A percentile compares a stretch with the other conserved stretches of the same genome.
Conservation (phyloP, 2,113 vertebrate genomes). For the Verasper variegatus region DNA sequence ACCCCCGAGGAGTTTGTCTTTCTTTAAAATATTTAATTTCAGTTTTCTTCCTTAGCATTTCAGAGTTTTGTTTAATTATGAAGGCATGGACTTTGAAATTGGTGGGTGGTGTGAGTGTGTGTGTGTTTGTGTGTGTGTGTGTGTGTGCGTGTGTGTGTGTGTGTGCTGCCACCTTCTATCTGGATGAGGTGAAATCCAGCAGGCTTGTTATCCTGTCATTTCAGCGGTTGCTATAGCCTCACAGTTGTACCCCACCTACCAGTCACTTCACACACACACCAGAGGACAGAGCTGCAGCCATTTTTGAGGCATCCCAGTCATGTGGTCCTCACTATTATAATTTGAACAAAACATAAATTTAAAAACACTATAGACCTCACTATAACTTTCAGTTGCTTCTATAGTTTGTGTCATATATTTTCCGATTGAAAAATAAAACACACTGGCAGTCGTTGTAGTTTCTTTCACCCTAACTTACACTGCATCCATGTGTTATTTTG, state of each 20-base stretch:
- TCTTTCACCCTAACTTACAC: neutral
- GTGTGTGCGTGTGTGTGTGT: neutral
- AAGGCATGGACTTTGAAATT: too few species aligned
- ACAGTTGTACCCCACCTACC: neutral
- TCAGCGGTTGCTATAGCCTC: neutral
- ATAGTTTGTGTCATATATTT: neutral
- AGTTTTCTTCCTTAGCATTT: neutral
- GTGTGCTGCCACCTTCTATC: constrained; percentile 2
- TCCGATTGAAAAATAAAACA: too few species aligned
- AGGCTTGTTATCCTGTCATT: neutral
- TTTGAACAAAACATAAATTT: neutral
- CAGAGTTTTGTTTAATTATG: too few species aligned
- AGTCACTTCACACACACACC: neutral
- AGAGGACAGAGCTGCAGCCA: neutral
- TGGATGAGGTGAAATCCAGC: constrained; percentile 1
- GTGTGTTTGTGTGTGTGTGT: too few species aligned
- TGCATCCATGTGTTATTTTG: neutral
- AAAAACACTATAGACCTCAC: neutral
- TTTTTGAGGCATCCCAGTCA: neutral
- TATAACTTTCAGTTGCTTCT: neutral
- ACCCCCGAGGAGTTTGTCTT: neutral
- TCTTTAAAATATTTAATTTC: neutral
- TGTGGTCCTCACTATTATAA: neutral
- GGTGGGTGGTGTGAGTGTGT: neutral
- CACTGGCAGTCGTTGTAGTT: too few species aligned